Conservation (phyloP, 2,797 vertebrate genomes). For the Propithecus perrieri region DNA sequence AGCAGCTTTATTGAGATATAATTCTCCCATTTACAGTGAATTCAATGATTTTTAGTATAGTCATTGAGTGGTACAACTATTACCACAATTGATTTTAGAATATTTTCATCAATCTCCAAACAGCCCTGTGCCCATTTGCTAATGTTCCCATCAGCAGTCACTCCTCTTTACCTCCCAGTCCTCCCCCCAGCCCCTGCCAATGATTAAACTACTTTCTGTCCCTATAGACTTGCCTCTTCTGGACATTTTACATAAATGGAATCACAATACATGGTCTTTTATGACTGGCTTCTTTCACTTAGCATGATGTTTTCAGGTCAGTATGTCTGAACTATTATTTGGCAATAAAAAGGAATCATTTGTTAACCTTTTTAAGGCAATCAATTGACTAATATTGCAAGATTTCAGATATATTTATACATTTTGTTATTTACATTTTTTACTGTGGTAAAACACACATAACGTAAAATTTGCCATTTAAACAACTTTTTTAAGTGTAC, state of each 20-base stretch:
- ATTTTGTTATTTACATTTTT: neutral
- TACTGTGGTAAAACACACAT: neutral
- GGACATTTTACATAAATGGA: neutral
- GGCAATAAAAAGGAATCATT: neutral
- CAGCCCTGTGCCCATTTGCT: neutral
- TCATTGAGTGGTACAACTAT: neutral
- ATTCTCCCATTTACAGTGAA: neutral
- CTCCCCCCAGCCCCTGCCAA: neutral
- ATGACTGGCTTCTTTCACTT: neutral
- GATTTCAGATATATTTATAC: slow-evolving; percentile 7
- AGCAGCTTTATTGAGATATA: neutral
- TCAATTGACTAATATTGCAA: neutral
- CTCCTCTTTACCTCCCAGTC: neutral
- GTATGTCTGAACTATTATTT: neutral
- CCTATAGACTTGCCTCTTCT: neutral
- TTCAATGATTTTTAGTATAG: neutral
- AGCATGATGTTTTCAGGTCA: neutral
- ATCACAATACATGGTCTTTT: neutral
- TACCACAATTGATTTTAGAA: neutral
- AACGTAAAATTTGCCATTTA: neutral
- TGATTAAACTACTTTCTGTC: neutral
- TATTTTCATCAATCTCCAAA: neutral
- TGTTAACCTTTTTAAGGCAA: neutral
- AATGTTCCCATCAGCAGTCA: neutral
- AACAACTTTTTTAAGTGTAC: neutral